Percentiles rank a stretch among this genome's conserved stretches.
These are phyloP conservation scores for Nasonovia ribisnigri DNA, from an alignment of 2,888 invertebrate genomes.

Conservation along the genomic window DNA sequence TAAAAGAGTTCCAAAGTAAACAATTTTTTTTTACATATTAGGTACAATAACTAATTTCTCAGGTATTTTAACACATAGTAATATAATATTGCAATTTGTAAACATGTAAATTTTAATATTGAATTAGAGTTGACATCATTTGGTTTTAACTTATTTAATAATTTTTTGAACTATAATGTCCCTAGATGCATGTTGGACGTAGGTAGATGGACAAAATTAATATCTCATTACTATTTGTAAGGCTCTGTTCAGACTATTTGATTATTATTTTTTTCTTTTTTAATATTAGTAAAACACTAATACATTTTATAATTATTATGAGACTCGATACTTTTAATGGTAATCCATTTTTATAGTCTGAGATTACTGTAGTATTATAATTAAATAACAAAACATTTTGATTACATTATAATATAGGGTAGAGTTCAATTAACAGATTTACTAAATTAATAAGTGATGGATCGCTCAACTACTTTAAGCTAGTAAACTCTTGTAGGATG, in stretches of 20 bases:
- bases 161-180: constrained; percentile 22
- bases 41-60: neutral
- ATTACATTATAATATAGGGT: neutral
- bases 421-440: neutral
- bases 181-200: neutral
- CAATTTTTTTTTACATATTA: neutral
- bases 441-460: neutral
- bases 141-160: constrained; percentile 11
- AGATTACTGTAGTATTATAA: neutral
- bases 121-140: neutral
- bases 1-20: neutral
- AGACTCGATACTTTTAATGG: neutral
- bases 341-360: neutral
- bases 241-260: neutral
- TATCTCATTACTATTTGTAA: neutral
- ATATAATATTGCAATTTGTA: neutral
- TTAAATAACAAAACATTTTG: neutral
- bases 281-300: neutral
- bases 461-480: neutral
- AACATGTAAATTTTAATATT: neutral
- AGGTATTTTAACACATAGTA: neutral
- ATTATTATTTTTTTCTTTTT: constrained; percentile 9
- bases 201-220: neutral
- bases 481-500: neutral
- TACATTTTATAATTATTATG: neutral